These are phyloP conservation scores for Chelonus formosanus DNA, from an alignment of 2,888 invertebrate genomes.

Conservation along the genomic window DNA sequence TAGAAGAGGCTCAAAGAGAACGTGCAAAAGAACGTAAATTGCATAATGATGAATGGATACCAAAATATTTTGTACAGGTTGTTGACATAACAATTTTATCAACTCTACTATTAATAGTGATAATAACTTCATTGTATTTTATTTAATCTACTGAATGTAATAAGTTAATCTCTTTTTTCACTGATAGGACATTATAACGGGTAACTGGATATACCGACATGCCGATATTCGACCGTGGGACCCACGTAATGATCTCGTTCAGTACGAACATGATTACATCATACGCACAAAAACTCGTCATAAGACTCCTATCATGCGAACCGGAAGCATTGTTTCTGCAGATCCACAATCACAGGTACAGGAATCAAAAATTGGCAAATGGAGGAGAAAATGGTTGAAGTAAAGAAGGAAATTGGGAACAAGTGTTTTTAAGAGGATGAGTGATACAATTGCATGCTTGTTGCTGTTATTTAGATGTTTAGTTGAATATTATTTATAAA, in stretches of 20 bases:
- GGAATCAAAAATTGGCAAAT: slow-evolving; percentile 33
- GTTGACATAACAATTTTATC: background rate
- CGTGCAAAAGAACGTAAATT: slow-evolving; percentile 76
- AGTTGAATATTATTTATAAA: background rate
- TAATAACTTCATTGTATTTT: slow-evolving; percentile 3
- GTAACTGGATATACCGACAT: slow-evolving; percentile 79
- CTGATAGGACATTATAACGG: slow-evolving; percentile 64
- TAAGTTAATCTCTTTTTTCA: slow-evolving; percentile 38
- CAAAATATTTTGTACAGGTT: slow-evolving; percentile 77
- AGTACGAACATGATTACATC: slow-evolving; percentile 84
- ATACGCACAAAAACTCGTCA: slow-evolving; percentile 82
- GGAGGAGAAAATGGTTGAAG: slow-evolving; percentile 33
- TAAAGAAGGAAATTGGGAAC: background rate
- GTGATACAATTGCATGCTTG: too few relatives aligned
- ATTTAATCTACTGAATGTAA: slow-evolving; percentile 23
- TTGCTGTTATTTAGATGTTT: too few relatives aligned
- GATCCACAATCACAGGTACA: slow-evolving; percentile 67
- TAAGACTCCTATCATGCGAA: slow-evolving; percentile 77
- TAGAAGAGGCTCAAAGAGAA: slow-evolving; percentile 87
- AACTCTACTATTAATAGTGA: too few relatives aligned
- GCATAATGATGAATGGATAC: slow-evolving; percentile 75
- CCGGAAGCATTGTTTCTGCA: slow-evolving; percentile 76
- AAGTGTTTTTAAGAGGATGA: background rate
- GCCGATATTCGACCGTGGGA: slow-evolving; percentile 90
- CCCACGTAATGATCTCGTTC: slow-evolving; percentile 82